Percentiles rank a stretch among this genome's conserved stretches.
These are phyloP conservation scores for Anolis sagrei DNA, from an alignment of 2,113 vertebrate species.

Conservation along the genomic window DNA sequence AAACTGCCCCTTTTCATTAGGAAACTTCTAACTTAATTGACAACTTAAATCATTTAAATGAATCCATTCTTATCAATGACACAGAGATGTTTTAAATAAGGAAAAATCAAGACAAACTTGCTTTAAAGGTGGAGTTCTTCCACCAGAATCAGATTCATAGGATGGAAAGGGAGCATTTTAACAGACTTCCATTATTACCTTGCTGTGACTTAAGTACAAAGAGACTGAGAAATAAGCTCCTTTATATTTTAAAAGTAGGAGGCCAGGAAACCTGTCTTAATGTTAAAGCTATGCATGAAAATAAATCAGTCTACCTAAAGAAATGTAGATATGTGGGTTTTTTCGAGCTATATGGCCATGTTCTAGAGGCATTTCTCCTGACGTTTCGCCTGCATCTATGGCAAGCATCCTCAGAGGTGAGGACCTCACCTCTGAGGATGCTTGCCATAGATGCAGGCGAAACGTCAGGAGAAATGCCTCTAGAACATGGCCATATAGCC, in stretches of 20 bases:
- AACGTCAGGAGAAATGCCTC: too few species aligned
- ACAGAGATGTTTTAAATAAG: neutral
- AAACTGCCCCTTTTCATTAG: too few species aligned
- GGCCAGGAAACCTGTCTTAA: constrained; percentile 46
- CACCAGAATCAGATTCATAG: neutral
- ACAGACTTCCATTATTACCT: constrained; percentile 2
- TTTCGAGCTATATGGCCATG: too few species aligned
- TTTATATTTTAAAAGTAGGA: constrained; percentile 19
- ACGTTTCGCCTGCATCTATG: too few species aligned
- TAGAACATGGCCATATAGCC: too few species aligned
- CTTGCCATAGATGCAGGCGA: too few species aligned
- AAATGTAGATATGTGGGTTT: constrained; percentile 48
- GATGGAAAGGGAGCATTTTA: neutral
- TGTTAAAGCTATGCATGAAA: constrained; percentile 31
- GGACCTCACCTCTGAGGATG: too few species aligned
- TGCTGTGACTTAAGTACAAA: neutral
- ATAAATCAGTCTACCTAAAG: constrained; percentile 4
- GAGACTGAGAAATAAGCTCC: constrained; percentile 6
- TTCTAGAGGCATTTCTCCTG: too few species aligned
- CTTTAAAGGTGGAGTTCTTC: neutral
- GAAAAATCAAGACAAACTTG: neutral
- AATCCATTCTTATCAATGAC: too few species aligned
- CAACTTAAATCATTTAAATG: too few species aligned
- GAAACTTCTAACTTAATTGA: too few species aligned
- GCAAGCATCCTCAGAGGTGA: too few species aligned